A percentile compares a stretch with the other conserved stretches of the same genome.
Evolutionary conservation across 2,797 vertebrate genomes (phyloP).

Genomic region (Propithecus perrieri): DNA sequence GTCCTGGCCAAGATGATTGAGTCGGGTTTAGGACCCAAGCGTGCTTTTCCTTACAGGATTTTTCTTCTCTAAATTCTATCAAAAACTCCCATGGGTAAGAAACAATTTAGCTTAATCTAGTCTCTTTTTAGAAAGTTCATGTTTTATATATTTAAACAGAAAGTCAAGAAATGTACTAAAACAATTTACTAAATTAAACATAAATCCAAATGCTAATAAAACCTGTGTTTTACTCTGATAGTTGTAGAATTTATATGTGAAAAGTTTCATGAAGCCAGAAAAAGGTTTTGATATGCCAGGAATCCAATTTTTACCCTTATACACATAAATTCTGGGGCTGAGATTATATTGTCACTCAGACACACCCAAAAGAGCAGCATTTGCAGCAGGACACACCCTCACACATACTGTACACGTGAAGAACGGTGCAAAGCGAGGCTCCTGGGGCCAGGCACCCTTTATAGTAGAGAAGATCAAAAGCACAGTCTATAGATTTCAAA

Average conservation of each 20-base stretch:
- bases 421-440: background rate
- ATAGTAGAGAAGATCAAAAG: slow-evolving; percentile 60
- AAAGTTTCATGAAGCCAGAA: background rate
- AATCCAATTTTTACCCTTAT: slow-evolving; percentile 23
- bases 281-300: slow-evolving; percentile 3
- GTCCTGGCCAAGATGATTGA: background rate
- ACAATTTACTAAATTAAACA: slow-evolving; percentile 26
- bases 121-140: slow-evolving; percentile 29
- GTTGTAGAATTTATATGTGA: background rate
- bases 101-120: slow-evolving; percentile 10
- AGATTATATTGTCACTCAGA: slow-evolving; percentile 2
- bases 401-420: background rate
- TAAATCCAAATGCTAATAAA: slow-evolving; percentile 52
- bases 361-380: background rate
- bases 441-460: background rate
- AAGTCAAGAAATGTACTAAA: slow-evolving; percentile 52
- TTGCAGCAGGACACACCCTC: background rate
- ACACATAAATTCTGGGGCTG: background rate
- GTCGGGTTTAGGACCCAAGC: background rate
- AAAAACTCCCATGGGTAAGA: background rate
- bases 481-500: slow-evolving; percentile 38
- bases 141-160: slow-evolving; percentile 38
- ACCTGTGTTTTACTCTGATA: background rate
- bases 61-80: slow-evolving; percentile 31
- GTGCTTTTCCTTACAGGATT: background rate